Base-by-base conservation (phyloP, 2,797 vertebrate genomes). In the Danio albolineatus region DNA sequence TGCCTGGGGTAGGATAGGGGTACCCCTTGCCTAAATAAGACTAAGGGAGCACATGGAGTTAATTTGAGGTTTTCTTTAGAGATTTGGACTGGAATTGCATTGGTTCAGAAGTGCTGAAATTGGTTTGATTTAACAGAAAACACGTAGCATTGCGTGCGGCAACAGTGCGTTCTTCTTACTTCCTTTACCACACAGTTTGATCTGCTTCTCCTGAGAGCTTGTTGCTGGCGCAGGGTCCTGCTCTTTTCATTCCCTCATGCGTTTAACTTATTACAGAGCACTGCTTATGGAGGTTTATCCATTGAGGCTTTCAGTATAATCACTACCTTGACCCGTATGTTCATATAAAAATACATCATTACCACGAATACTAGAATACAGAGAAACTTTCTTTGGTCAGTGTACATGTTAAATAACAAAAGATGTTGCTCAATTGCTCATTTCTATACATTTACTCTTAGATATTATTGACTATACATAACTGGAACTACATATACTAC, bases 41-140 rank as follows among this genome's bases (percentile, higher is more conserved):
- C 36, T 16, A 12, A 38, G 53, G 46, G 14, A 56, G 80, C 88
- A 91, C 87, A 91, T 90, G 88, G 90, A 90, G 76, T 71, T 88
- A 76, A 90, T 93, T 90, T 89, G 81, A 80, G 89, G 78, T 81
- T 91, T 88, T 85, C 83, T 83, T 84, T 82, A 87, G 83, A 38
- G 49, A 76, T 44, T 36, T 54, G 66, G 71, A 81, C 46, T 61
- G 75, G 67, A 84, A 79, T 78, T 82, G 85, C 85, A 80, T 62
- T 41, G 57, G 83, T 69, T 73, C 46, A 79, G 48, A 76, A 85
- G 62, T 73, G 75, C 75, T 85, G 74, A 83, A 88, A 84, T 60
- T 54, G 78, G 46, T n/a, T 81, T 39, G 64, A 84, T 73, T 70
- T 66, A 85, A 69, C 2, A 44, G 76, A 76, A 69, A 56, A 77